These are phyloP conservation scores for Corythornis cristatus DNA, from an alignment of 2,113 vertebrate species.

Conservation along the genomic window DNA sequence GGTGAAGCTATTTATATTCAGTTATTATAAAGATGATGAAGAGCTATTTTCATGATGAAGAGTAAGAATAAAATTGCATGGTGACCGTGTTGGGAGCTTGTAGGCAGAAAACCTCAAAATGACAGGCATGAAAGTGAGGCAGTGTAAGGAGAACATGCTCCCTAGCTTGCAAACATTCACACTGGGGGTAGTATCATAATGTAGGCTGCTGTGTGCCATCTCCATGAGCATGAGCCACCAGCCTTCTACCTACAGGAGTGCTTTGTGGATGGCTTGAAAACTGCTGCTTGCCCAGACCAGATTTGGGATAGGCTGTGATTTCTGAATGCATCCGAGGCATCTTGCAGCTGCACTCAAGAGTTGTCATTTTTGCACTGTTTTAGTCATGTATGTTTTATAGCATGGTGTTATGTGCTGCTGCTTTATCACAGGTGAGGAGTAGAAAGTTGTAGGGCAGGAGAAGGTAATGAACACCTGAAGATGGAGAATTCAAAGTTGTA, in stretches of 20 bases:
- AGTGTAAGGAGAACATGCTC: not conserved
- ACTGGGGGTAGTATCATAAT: accelerated
- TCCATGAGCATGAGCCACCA: accelerated
- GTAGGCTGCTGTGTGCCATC: not conserved
- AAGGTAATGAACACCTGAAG: not conserved
- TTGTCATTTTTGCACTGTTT: not conserved
- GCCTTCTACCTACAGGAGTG: not conserved
- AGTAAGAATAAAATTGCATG: not conserved
- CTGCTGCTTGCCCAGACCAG: not conserved
- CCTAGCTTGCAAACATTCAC: accelerated
- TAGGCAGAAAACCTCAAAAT: not conserved
- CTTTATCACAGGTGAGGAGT: accelerated
- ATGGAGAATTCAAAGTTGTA: not conserved
- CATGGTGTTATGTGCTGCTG: accelerated
- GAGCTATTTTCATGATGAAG: not conserved
- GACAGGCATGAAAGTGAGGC: not conserved
- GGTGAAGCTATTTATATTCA: not conserved
- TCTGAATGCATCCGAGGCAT: not conserved
- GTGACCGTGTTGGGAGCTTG: not conserved
- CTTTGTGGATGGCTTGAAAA: not conserved
- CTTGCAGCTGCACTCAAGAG: not conserved
- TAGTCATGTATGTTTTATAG: not conserved
- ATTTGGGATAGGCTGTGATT: not conserved
- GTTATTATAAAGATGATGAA: not conserved
- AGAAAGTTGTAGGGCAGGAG: not conserved